These are phyloP conservation scores for Caenorhabditis uteleia DNA, from an alignment of 2,888 invertebrate species.

Conservation along the genomic window DNA sequence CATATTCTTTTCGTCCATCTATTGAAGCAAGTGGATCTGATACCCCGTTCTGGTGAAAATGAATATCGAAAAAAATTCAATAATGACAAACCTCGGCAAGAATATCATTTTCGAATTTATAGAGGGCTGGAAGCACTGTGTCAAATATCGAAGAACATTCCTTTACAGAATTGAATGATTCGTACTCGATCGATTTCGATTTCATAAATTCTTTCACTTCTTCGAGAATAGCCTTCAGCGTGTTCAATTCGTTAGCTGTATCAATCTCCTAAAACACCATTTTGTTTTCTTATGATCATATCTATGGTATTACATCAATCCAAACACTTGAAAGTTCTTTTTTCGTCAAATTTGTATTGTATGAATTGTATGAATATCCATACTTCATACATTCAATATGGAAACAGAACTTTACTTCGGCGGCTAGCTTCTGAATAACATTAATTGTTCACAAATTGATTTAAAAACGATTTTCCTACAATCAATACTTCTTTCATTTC, in stretches of 20 bases:
- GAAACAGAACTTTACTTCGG: slow-evolving; percentile 8
- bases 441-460: background rate
- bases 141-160: slow-evolving; percentile 1
- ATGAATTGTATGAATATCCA: slow-evolving; percentile 11
- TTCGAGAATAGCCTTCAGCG: slow-evolving; percentile 3
- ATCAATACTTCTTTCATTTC: slow-evolving; percentile 1
- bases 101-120: slow-evolving; percentile 8
- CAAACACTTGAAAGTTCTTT: background rate
- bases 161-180: background rate
- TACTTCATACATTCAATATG: slow-evolving; percentile 9
- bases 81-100: background rate
- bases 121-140: slow-evolving; percentile 8
- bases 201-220: slow-evolving; percentile 4
- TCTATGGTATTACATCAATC: background rate
- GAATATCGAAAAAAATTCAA: background rate
- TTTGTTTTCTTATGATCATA: background rate
- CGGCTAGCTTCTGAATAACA: slow-evolving; percentile 9
- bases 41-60: slow-evolving; percentile 7
- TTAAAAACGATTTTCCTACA: background rate
- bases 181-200: background rate
- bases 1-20: slow-evolving; percentile 7
- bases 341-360: slow-evolving; percentile 1
- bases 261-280: slow-evolving; percentile 8
- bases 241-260: slow-evolving; percentile 10
- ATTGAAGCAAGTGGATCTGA: slow-evolving; percentile 9